phyloP scores from a whole-genome alignment of 1,140 invertebrate genomes.

The Anoplolepis gracilipes region DNA sequence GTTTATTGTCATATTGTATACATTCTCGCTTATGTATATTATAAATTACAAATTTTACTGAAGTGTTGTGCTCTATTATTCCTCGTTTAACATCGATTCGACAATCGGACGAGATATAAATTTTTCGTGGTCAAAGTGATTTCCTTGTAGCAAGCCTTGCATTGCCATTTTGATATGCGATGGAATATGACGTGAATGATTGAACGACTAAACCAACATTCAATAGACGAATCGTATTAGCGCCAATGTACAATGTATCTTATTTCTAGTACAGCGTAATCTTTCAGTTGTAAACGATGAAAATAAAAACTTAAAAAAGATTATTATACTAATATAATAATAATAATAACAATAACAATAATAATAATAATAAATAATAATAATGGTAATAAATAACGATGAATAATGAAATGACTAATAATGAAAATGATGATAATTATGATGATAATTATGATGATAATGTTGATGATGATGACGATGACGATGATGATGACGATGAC shows the following conservation, averaged over 20 bases:
- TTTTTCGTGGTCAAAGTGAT: constrained; percentile 24
- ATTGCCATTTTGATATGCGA: constrained; percentile 8
- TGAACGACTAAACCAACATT: not conserved
- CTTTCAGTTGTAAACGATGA: not conserved
- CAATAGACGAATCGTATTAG: constrained; percentile 15
- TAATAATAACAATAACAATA: not conserved
- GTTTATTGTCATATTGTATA: no score
- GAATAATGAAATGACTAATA: not conserved
- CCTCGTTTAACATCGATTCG: not conserved
- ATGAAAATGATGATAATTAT: no score
- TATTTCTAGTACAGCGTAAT: not conserved
- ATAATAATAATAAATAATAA: not conserved
- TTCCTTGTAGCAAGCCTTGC: not conserved
- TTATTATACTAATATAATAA: not conserved
- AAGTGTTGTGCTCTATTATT: not conserved
- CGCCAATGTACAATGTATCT: not conserved
- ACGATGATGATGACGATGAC: not conserved
- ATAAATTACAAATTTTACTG: constrained; percentile 15
- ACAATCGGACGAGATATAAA: not conserved
- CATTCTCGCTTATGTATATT: not conserved
- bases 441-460: not conserved
- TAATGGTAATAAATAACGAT: not conserved
- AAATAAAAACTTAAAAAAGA: not conserved
- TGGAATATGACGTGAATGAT: not conserved
- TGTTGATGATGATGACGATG: not conserved